Conservation (phyloP, 2,113 vertebrate species). For the Sphyrna mokarran region DNA sequence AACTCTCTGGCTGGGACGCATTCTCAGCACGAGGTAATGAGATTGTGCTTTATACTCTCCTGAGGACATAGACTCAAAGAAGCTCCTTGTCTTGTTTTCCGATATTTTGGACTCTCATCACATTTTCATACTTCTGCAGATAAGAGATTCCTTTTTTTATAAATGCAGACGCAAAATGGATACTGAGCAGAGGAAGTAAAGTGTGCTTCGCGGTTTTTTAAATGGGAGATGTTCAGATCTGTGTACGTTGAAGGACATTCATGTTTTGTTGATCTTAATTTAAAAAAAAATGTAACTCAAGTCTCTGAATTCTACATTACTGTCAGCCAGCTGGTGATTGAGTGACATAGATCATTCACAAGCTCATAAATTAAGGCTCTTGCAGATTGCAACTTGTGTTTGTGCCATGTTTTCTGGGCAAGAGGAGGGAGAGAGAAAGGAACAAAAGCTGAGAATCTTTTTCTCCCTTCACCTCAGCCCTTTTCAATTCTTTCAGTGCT, state of each 20-base stretch:
- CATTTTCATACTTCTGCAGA: conserved; percentile 81
- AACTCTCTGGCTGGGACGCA: conserved; percentile 91
- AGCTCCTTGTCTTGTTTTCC: conserved; percentile 60
- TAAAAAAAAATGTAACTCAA: background rate
- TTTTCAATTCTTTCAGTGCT: background rate
- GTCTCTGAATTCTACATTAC: background rate
- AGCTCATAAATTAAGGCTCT: background rate
- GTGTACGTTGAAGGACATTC: background rate
- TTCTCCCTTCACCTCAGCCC: too few species aligned
- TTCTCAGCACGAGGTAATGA: conserved; percentile 93
- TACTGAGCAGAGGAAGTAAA: conserved; percentile 25
- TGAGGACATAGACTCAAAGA: conserved; percentile 69
- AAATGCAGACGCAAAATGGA: conserved; percentile 9
- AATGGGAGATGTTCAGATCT: background rate
- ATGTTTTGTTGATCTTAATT: background rate
- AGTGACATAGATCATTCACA: background rate
- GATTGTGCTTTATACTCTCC: conserved; percentile 80
- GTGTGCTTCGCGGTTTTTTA: background rate
- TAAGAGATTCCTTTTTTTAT: conserved; percentile 55
- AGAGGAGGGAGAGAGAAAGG: background rate
- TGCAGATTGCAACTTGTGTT: background rate
- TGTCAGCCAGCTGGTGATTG: background rate
- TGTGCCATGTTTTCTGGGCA: background rate
- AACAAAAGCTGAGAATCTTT: background rate
- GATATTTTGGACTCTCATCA: conserved; percentile 62